Evolutionary conservation across 2,113 vertebrate genomes (phyloP), one percentile per base, ranked within the genome.

Genomic region (Dromiciops gliroides): DNA sequence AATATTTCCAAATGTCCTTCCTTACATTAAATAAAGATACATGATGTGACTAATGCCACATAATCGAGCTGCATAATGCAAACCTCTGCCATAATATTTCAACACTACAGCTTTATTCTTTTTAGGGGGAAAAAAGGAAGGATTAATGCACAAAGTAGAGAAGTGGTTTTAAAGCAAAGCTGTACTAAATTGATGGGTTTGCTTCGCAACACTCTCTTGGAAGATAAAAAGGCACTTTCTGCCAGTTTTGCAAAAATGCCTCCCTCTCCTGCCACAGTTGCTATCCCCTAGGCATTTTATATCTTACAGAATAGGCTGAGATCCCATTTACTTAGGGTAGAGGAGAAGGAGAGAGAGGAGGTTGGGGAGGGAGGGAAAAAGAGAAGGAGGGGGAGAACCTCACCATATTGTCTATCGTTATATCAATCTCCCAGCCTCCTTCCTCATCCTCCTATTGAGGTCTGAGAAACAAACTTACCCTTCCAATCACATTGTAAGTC

Each of bases 171-270:
- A 93, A 96, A 96, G 47, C 19, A 95, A 97, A 94, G 67, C 50
- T 96, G 67, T 93, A 67, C 48, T 97, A 95, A 96, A 96, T 91
- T 90, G 50, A 93, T 9, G 8, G 90, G 26, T 94, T 97, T 93
- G 51, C 24, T 53, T 97, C 48, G 67, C 51, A 97, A 96, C 89
- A 92, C 95, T 97, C 89, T 96, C 92, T 96, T 96, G 89, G 95
- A 97, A 95, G 94, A 95, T 89, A 88, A 95, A 93, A 96, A 95
- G n/a, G 31, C 31, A 96, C 94, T 93, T 95, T 96, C 93, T 93
- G 44, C 12, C 94, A 96, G 53, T 96, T 97, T 91, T 83, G 24
- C 50, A 95, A 93, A 96, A 92, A 91, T 10, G 25, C 3, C 47
- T 92, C 37, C 6, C 48, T 48, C 92, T 95, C 53, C 83, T 95